Evolutionary conservation across 2,113 vertebrate species (phyloP).

Genomic region (Stegostoma tigrinum): DNA sequence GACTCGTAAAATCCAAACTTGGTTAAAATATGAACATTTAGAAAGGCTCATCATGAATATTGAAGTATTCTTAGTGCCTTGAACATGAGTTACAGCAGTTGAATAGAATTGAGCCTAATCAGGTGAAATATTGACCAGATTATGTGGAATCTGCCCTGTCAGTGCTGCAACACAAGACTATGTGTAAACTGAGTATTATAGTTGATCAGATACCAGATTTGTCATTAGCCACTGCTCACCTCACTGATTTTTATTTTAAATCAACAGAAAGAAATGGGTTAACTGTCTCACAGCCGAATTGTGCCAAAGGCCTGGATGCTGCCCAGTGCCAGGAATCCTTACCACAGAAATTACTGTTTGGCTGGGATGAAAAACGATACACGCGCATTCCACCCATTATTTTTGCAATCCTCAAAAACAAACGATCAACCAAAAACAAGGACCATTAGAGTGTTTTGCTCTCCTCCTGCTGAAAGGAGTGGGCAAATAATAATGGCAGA

Average conservation of each 20-base stretch:
- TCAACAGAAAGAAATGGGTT: not conserved
- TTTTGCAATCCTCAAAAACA: not conserved
- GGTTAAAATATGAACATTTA: not conserved
- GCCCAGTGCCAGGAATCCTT: not conserved
- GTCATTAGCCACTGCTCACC: not conserved
- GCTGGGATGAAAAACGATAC: constrained; percentile 24
- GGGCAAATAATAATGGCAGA: not conserved
- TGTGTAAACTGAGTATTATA: not conserved
- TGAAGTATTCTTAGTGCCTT: not conserved
- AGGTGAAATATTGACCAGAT: not conserved
- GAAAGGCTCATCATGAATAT: not conserved
- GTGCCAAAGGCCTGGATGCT: not conserved
- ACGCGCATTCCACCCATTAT: not conserved
- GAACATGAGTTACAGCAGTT: not conserved
- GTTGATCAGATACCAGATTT: not conserved
- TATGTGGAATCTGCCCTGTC: not conserved
- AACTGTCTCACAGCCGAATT: not conserved
- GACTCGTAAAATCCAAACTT: not conserved
- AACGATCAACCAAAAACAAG: not conserved
- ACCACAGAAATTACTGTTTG: not conserved
- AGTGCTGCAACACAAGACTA: not conserved
- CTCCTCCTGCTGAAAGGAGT: too few relatives aligned
- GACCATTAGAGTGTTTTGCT: not conserved
- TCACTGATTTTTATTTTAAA: not conserved
- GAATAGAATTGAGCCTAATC: not conserved